A percentile compares a stretch with the other conserved stretches of the same genome.
Evolutionary conservation across 2,113 vertebrate species (phyloP).

Genomic region (Empidonax traillii): DNA sequence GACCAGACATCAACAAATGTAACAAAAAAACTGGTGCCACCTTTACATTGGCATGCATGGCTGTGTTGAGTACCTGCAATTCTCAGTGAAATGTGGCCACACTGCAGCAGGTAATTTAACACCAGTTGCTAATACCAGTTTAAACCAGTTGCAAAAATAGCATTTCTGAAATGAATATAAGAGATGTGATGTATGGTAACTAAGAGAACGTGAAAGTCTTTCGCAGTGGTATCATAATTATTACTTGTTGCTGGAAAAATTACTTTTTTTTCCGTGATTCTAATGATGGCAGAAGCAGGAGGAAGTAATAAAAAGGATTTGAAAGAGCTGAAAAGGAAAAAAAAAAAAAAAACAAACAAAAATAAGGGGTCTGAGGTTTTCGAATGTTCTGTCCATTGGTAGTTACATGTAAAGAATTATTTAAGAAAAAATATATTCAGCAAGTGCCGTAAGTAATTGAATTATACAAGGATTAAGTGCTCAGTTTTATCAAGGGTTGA

Average conservation of each 20-base stretch:
- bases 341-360: background rate
- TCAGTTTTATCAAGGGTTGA: background rate
- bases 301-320: background rate
- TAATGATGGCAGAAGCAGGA: background rate
- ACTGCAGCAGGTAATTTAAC: background rate
- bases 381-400: background rate
- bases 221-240: background rate
- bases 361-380: background rate
- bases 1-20: background rate
- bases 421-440: background rate
- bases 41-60: accelerated
- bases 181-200: background rate
- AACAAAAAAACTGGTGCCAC: background rate
- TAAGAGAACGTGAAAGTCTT: background rate
- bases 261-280: background rate
- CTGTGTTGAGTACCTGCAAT: background rate
- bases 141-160: background rate
- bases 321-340: background rate
- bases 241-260: background rate
- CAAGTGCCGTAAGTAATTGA: background rate
- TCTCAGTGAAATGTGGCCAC: background rate
- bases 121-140: background rate
- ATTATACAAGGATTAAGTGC: background rate
- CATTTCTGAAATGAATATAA: background rate
- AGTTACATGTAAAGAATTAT: background rate